phyloP scores from a whole-genome alignment of 1,140 invertebrate genomes.

The Myzus persicae region DNA sequence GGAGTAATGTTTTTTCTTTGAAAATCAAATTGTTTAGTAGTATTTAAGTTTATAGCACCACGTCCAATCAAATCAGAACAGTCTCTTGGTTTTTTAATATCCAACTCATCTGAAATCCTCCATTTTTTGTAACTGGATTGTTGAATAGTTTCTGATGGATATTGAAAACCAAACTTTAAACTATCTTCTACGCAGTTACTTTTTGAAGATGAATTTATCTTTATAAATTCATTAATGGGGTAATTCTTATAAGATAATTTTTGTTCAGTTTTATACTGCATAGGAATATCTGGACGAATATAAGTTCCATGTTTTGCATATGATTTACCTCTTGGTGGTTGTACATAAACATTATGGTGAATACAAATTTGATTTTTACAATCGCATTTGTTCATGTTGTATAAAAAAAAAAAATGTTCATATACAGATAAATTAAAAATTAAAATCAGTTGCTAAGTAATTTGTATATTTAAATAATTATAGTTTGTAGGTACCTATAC shows the following conservation, averaged over 20 bases:
- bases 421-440: neutral
- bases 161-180: neutral
- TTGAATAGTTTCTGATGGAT: neutral
- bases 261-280: constrained; percentile 28
- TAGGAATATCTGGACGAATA: constrained; percentile 10
- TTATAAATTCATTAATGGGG: neutral
- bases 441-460: constrained; percentile 21
- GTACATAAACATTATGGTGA: constrained; percentile 18
- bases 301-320: neutral
- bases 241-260: constrained; percentile 6
- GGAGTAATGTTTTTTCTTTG: neutral
- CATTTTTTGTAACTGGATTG: constrained; percentile 19
- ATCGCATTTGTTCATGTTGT: neutral
- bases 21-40: neutral
- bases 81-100: neutral
- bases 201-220: neutral
- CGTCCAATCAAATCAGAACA: neutral
- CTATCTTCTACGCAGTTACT: neutral
- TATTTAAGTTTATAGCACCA: neutral
- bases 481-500: neutral
- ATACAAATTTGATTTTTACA: constrained; percentile 13
- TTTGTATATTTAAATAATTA: neutral
- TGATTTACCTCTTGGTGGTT: neutral
- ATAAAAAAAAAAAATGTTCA: neutral
- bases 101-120: neutral